Conservation (phyloP, 2,888 invertebrate genomes). For the Lasioglossum pauxillum region DNA sequence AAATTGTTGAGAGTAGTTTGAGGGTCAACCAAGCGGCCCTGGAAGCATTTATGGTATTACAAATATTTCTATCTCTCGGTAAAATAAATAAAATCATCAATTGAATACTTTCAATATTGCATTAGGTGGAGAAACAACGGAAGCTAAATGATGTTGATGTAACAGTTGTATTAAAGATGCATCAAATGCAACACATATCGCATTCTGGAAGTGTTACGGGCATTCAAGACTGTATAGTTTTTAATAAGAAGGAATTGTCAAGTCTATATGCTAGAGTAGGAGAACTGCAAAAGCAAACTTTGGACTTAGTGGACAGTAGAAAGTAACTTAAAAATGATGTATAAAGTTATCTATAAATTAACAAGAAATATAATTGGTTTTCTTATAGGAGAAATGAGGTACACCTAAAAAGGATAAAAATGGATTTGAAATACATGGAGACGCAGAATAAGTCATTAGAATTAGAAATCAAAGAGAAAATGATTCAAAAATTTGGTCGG, state of each 20-base stretch:
- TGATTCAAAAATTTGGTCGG: slow-evolving; percentile 87
- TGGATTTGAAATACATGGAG: slow-evolving; percentile 89
- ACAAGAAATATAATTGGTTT: background rate
- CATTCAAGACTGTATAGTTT: slow-evolving; percentile 86
- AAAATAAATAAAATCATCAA: background rate
- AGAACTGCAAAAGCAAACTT: slow-evolving; percentile 88
- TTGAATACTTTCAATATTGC: background rate
- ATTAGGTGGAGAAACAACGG: slow-evolving; percentile 90
- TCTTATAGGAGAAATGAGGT: slow-evolving; percentile 87
- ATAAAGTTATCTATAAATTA: background rate
- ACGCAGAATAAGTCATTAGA: slow-evolving; percentile 86
- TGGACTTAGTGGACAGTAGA: slow-evolving; percentile 87
- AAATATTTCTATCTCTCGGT: background rate
- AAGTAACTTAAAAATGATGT: slow-evolving; percentile 83
- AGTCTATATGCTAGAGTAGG: slow-evolving; percentile 88
- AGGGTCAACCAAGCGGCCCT: slow-evolving; percentile 87
- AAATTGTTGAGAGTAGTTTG: slow-evolving; percentile 86
- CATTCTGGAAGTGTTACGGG: slow-evolving; percentile 85
- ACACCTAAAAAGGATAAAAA: slow-evolving; percentile 89
- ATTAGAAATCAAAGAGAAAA: slow-evolving; percentile 85
- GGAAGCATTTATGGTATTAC: slow-evolving; percentile 87
- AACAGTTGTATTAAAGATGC: slow-evolving; percentile 88
- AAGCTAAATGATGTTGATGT: slow-evolving; percentile 92
- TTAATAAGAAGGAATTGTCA: slow-evolving; percentile 87
- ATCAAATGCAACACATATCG: slow-evolving; percentile 88